phyloP scores from a whole-genome alignment of 2,888 invertebrate species.

The Labia minor region DNA sequence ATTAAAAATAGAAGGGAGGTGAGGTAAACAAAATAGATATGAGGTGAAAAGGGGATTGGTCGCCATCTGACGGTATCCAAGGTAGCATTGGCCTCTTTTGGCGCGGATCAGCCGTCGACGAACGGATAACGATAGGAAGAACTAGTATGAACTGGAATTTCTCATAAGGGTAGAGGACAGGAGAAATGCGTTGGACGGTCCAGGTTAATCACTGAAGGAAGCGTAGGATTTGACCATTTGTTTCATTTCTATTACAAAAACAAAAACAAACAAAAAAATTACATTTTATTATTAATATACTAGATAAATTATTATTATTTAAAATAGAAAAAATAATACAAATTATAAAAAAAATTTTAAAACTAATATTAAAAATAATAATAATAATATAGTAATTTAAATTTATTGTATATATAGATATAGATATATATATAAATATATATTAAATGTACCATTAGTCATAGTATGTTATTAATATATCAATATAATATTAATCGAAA shows the following conservation, averaged over 20 bases:
- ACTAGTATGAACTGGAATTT: not conserved
- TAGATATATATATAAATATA: too few species aligned
- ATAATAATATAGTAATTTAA: not conserved
- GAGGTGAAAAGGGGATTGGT: not conserved
- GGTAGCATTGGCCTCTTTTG: not conserved
- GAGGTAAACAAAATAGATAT: too few species aligned
- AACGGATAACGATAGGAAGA: too few species aligned
- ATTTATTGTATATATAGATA: not conserved
- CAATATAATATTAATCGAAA: not conserved
- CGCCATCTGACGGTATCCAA: not conserved
- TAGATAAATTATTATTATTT: too few species aligned
- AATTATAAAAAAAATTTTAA: too few species aligned
- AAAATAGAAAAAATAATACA: too few species aligned
- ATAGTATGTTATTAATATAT: too few species aligned
- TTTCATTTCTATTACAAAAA: too few species aligned
- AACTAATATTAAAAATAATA: not conserved
- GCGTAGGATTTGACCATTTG: not conserved
- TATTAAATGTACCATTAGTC: too few species aligned
- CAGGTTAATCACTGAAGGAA: not conserved
- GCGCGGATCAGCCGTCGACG: not conserved
- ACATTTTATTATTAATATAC: too few species aligned
- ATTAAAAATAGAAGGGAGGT: too few species aligned
- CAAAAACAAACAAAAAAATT: too few species aligned
- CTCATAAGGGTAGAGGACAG: not conserved
- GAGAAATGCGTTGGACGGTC: conserved; percentile 2